phyloP scores from a whole-genome alignment of 2,113 vertebrate species.

The Thalassoma bifasciatum region DNA sequence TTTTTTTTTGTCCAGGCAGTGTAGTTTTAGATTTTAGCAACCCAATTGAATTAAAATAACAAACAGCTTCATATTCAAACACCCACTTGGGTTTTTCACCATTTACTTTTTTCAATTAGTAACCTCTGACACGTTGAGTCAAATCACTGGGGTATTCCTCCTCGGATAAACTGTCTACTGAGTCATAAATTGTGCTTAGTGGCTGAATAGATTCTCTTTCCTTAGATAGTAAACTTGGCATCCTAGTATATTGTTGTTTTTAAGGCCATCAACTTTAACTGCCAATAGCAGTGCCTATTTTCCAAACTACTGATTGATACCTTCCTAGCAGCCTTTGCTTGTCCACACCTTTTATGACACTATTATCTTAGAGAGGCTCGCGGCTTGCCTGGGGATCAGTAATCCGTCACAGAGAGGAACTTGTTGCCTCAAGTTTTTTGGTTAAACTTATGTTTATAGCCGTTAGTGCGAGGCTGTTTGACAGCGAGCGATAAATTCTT shows the following conservation, averaged over 20 bases:
- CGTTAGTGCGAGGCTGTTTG: background rate
- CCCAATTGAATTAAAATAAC: conserved; percentile 34
- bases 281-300: background rate
- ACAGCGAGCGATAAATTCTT: conserved; percentile 2
- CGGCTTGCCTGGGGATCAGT: background rate
- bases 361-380: background rate
- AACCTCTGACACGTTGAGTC: conserved; percentile 36
- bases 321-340: background rate
- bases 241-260: background rate
- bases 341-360: background rate
- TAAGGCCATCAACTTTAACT: background rate
- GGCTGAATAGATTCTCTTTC: background rate
- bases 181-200: conserved; percentile 9
- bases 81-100: background rate
- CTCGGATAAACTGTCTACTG: conserved; percentile 6
- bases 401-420: conserved; percentile 5
- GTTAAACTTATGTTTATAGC: background rate
- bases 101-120: background rate
- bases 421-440: conserved; percentile 15
- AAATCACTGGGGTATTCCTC: conserved; percentile 31
- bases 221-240: background rate
- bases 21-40: no score
- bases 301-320: conserved; percentile 11
- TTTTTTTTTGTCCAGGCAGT: no score
- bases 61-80: conserved; percentile 19